phyloP scores from a whole-genome alignment of 2,888 invertebrate genomes.

The Automeris io region DNA sequence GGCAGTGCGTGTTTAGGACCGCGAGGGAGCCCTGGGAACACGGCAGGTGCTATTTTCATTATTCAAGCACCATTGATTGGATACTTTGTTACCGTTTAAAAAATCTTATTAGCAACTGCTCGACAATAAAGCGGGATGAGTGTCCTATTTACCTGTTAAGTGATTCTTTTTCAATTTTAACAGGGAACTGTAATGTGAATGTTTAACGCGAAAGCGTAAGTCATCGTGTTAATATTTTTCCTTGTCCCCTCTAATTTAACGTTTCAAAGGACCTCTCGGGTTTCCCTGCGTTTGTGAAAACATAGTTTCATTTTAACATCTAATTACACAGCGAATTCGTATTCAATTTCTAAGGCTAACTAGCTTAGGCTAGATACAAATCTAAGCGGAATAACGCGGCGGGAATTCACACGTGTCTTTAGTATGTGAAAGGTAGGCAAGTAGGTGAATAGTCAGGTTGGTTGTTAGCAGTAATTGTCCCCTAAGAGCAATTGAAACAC shows the following conservation, averaged over 20 bases:
- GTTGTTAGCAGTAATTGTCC: too few relatives aligned
- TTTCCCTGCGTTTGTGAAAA: too few relatives aligned
- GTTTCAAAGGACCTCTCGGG: constrained; percentile 39
- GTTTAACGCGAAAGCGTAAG: constrained; percentile 58
- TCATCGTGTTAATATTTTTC: constrained; percentile 71
- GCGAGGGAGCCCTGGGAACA: constrained; percentile 64
- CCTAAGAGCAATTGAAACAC: too few relatives aligned
- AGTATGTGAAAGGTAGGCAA: too few relatives aligned
- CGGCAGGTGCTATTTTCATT: constrained; percentile 74
- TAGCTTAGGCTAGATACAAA: too few relatives aligned
- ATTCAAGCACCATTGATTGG: constrained; percentile 76
- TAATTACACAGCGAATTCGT: too few relatives aligned
- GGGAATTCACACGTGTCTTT: too few relatives aligned
- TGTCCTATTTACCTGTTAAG: constrained; percentile 69
- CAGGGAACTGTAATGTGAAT: constrained; percentile 59
- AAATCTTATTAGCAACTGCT: constrained; percentile 74
- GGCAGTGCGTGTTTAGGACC: constrained; percentile 60
- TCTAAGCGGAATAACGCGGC: too few relatives aligned
- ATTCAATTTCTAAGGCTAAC: too few relatives aligned
- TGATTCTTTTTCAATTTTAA: constrained; percentile 75
- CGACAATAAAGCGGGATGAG: constrained; percentile 60
- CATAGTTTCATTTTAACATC: too few relatives aligned
- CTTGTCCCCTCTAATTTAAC: constrained; percentile 32
- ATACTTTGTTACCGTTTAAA: constrained; percentile 76
- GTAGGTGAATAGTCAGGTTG: too few relatives aligned